phyloP scores from a whole-genome alignment of 2,797 vertebrate genomes.

The Phrynocephalus vlangalii region DNA sequence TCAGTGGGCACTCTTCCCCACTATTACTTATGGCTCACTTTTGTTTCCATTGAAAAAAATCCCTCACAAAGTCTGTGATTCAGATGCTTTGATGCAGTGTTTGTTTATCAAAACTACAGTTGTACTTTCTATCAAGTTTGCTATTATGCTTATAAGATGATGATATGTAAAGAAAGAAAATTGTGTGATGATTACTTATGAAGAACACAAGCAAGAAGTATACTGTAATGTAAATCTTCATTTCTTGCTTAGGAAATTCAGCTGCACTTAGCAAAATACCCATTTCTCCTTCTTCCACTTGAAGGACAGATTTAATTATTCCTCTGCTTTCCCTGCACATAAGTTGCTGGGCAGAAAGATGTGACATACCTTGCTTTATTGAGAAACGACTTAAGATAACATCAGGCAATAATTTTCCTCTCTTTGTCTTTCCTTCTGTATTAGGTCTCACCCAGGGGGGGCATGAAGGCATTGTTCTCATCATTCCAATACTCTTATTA shows the following conservation, averaged over 20 bases:
- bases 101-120: background rate
- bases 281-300: background rate
- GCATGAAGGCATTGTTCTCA: background rate
- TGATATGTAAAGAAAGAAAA: background rate
- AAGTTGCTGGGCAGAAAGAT: background rate
- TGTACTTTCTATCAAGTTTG: background rate
- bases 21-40: too few species aligned
- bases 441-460: background rate
- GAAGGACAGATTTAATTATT: background rate
- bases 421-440: background rate
- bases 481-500: background rate
- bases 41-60: background rate
- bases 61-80: background rate
- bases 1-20: background rate
- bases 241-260: slow-evolving; percentile 1
- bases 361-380: background rate
- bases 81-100: background rate
- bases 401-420: background rate
- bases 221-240: background rate
- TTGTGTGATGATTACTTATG: background rate
- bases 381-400: background rate
- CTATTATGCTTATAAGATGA: background rate
- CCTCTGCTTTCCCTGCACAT: background rate
- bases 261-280: background rate
- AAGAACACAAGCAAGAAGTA: background rate